Evolutionary conservation across 2,113 vertebrate genomes (phyloP), one percentile per base, ranked within the genome.

Genomic region (Paedocypris sp.): DNA sequence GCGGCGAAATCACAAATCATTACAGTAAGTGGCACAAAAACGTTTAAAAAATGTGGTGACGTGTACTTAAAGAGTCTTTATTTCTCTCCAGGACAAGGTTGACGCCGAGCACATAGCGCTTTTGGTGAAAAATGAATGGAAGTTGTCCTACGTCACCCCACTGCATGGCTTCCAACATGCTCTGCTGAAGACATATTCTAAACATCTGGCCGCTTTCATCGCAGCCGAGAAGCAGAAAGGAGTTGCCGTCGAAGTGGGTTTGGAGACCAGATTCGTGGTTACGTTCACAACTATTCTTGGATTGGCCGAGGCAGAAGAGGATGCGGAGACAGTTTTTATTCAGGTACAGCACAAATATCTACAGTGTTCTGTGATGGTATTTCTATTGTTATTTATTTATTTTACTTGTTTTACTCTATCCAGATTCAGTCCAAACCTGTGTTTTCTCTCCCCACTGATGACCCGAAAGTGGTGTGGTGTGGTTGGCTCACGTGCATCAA

Each of bases 121-220:
- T 0, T 60, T 95, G 10, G 70, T 91, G 45, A 78, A 82, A 15
- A 87, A 83, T 1, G 88, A 91, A 8, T 97, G 93, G 94, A 80
- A 81, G 29, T 70, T 97, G 5, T 90, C 88, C 6, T 91, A 91
- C n/a, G 85, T 92, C 49, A 94, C 88, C 1, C 95, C 95, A 0
- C 75, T 98, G 41, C 83, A 91, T 75, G 72, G 75, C 8, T 96
- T 98, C 75, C 80, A 68, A 13, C 73, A 86, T 25, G 65, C 67
- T 0, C 74, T 73, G 41, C 78, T 97, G 45, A 84, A 67, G 64
- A 70, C 70, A 2, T 98, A 98, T 50, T 79, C 88, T 8, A 81
- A 77, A 53, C 84, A 87, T 64, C 85, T 98, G 0, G 70, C 86
- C 0, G 83, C 86, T 0, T 90, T 86, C 25, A 75, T 97, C 1